Evolutionary conservation across 92 coral and sea anemone genomes (phyloP), one percentile per base, ranked within the genome.

Genomic region (Porites evermanni): DNA sequence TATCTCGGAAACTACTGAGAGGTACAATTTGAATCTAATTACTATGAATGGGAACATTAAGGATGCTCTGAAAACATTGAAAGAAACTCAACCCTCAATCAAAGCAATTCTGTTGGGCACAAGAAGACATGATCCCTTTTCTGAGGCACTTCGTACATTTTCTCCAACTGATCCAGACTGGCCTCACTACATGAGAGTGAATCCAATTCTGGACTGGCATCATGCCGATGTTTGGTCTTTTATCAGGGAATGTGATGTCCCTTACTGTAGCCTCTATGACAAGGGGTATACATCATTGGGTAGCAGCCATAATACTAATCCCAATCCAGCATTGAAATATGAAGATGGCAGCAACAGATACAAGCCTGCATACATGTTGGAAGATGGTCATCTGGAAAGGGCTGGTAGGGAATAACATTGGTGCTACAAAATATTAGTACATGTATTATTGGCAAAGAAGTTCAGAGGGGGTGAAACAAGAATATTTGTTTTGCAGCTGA

Each of bases 161-260:
- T 93, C 99, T 32, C 92, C 93, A 19, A 97, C 99, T n/a, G 99
- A 97, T 76, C 93, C 93, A 12, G 98, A 93, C 67, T 97, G 99
- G 99, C 99, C 99, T 3, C 90, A 80, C 61, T 95, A 93, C 88
- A 95, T 90, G 93, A 95, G 99, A 72, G 90, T 97, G 16, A 97
- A 95, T 82, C 98, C 99, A 73, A 97, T 97, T 74, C 89, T 97
- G 58, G 98, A 97, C 79, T 97, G 99, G 99, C 90, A 92, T 70
- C 96, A 95, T 72, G 83, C 91, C 0, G 98, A 97, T 93, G 98
- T 97, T 32, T 97, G 99, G 99, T 74, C 88, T 59, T 88, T 97
- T n/a, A 88, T 97, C 67, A 86, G 84, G 59, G 91, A 93, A 56
- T 97, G 98, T 70, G 54, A 88, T 29, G 88, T 97, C 64, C 94